Base-by-base conservation (phyloP, 2,888 invertebrate species). In the Liopterus haemorrhoidalis region DNA sequence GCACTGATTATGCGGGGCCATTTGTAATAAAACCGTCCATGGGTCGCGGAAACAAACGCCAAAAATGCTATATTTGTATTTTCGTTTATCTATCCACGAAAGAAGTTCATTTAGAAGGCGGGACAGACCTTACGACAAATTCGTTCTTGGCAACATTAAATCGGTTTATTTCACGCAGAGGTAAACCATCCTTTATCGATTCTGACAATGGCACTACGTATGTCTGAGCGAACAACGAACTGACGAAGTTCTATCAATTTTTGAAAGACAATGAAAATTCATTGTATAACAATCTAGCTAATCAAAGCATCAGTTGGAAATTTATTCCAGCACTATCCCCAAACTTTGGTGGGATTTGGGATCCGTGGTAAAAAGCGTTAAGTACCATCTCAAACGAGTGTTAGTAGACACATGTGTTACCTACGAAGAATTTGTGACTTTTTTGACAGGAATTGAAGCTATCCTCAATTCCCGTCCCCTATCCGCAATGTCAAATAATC, bases 261-360 rank as follows among this genome's bases (percentile, higher is more conserved):
- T 8, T 36, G 5, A 8, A 21, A 36, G 4, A 36, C 9, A 4
- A 21, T 3, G 19, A 35, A 35, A 5, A 5, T n/a, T 3, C 3
- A 5, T 8, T 35, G 9, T 4, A 5, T 3, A 11, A 8, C 22
- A 22, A 36, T n/a, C 14, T 36, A 5, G 4, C 14, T n/a, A 36
- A 36, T 20, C 21, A 36, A 36, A 5, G 15, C 4, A 36, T 36
- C 2, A 36, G 2, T 4, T 36, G 12, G 36, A 18, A 36, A 5
- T 61, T 59, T 35, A 57, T 52, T 18, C 56, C 57, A 3, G 51
- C 57, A 5, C 15, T 31, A 11, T 44, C 54, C 6, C 55, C 57
- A 2, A 53, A 59, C 32, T 55, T 54, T 38, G 56, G 59, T 3
- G 58, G 58, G 3, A 30, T 57, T 2, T 58, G 57, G 56, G 59